These are phyloP conservation scores for Protosalanx chinensis DNA, from an alignment of 2,797 vertebrate species.

Conservation along the genomic window DNA sequence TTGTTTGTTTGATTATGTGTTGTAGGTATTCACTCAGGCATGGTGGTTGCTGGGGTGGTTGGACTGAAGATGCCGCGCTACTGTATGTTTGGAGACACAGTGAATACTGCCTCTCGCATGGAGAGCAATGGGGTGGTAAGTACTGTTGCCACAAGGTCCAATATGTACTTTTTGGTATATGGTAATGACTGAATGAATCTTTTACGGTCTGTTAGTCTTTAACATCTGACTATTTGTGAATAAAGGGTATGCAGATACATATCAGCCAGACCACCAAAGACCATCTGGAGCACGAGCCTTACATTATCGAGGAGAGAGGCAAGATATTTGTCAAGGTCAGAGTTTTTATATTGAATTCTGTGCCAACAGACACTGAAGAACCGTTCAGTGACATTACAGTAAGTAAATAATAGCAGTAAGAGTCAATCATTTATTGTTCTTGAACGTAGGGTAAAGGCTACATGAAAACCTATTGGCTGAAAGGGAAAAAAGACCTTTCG, in stretches of 20 bases:
- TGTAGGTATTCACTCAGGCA: slow-evolving; percentile 71
- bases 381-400: too few relatives aligned
- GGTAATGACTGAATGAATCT: not conserved
- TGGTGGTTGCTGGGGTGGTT: slow-evolving; percentile 74
- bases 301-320: slow-evolving; percentile 72
- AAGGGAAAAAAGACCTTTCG: slow-evolving; percentile 73
- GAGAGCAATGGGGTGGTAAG: slow-evolving; percentile 76
- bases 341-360: not conserved
- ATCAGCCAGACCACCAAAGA: slow-evolving; percentile 78
- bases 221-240: slow-evolving; percentile 28
- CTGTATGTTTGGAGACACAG: slow-evolving; percentile 71
- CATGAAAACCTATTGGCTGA: slow-evolving; percentile 79
- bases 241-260: slow-evolving; percentile 78
- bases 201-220: not conserved
- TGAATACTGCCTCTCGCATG: slow-evolving; percentile 76
- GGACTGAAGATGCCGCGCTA: slow-evolving; percentile 77
- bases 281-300: slow-evolving; percentile 76
- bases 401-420: too few relatives aligned
- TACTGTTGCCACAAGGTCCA: not conserved
- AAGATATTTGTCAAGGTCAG: slow-evolving; percentile 76
- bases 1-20: not conserved
- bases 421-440: not conserved
- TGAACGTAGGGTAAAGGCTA: slow-evolving; percentile 67
- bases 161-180: not conserved
- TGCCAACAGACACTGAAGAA: not conserved